Evolutionary conservation across 2,113 vertebrate species (phyloP).

Genomic region (Dasyurus viverrinus): DNA sequence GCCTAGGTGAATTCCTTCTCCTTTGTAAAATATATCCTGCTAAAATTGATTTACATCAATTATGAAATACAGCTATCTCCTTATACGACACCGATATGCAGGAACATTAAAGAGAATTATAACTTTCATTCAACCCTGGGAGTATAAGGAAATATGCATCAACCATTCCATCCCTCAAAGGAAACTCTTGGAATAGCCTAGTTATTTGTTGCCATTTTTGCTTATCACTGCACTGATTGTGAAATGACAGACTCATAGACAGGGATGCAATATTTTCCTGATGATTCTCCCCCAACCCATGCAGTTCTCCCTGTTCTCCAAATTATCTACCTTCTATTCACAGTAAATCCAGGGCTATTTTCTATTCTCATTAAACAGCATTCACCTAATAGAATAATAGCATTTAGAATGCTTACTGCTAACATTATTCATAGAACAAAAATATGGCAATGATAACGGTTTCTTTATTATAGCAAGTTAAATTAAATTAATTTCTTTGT

Average conservation of each 20-base stretch:
- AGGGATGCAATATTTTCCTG: neutral
- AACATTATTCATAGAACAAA: neutral
- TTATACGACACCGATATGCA: constrained; percentile 22
- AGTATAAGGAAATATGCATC: constrained; percentile 50
- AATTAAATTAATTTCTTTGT: neutral
- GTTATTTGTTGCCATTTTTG: constrained; percentile 49
- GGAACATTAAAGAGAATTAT: constrained; percentile 24
- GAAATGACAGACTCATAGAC: neutral
- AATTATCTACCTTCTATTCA: constrained; percentile 11
- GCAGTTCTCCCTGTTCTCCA: neutral
- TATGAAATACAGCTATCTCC: constrained; percentile 47
- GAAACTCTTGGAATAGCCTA: constrained; percentile 2
- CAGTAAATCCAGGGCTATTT: neutral
- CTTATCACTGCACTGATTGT: neutral
- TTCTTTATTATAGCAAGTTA: neutral
- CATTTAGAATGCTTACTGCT: neutral
- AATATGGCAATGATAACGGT: neutral
- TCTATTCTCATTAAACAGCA: constrained; percentile 14
- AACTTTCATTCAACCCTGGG: constrained; percentile 30
- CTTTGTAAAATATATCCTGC: constrained; percentile 28
- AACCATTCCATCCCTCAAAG: neutral
- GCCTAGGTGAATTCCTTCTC: constrained; percentile 31
- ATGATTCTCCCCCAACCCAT: neutral
- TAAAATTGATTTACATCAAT: constrained; percentile 52
- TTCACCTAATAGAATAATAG: neutral